phyloP scores from a whole-genome alignment of 2,113 vertebrate genomes.

The Penelope pileata region DNA sequence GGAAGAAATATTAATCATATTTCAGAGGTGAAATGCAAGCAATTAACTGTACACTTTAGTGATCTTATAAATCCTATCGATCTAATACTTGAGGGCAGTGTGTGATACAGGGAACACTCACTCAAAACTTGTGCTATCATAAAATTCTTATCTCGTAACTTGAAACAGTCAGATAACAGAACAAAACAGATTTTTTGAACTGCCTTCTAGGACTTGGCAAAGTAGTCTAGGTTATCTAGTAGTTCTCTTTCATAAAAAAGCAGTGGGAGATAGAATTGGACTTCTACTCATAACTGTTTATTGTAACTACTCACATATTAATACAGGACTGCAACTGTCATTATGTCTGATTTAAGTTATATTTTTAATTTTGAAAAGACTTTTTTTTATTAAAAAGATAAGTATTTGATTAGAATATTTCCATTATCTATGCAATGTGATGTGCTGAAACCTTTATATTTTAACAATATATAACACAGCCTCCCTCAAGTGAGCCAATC shows the following conservation, averaged over 20 bases:
- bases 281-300: neutral
- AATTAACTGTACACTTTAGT: neutral
- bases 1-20: neutral
- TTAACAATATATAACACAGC: neutral
- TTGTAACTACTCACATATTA: neutral
- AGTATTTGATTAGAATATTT: neutral
- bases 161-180: neutral
- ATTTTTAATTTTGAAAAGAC: neutral
- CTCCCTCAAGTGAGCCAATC: neutral
- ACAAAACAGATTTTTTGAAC: neutral
- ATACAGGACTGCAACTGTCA: neutral
- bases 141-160: neutral
- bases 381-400: neutral
- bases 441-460: neutral
- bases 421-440: neutral
- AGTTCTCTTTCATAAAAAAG: neutral
- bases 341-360: neutral
- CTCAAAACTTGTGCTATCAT: neutral
- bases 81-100: neutral
- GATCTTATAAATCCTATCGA: neutral
- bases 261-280: neutral
- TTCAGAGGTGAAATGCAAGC: neutral
- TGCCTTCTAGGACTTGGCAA: neutral
- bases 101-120: neutral
- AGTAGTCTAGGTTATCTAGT: neutral